These are phyloP conservation scores for Hemicrepidius hirtus DNA, from an alignment of 2,888 invertebrate genomes.

Conservation along the genomic window DNA sequence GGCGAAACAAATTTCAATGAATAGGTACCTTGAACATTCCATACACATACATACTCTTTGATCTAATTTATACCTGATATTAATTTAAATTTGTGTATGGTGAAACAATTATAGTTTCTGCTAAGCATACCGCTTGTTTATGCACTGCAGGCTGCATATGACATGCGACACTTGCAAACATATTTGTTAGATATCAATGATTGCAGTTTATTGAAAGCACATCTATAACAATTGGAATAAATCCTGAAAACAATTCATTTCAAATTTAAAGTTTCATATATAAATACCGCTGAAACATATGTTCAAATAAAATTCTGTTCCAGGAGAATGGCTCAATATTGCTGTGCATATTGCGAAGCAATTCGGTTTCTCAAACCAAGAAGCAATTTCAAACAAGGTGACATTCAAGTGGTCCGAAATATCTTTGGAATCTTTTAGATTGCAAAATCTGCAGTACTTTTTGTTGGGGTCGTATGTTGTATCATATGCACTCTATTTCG, in stretches of 20 bases:
- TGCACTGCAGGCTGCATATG: no score
- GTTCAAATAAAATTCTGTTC: constrained; percentile 55
- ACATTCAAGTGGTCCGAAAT: constrained; percentile 68
- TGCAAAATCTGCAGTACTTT: constrained; percentile 73
- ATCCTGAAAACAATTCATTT: neutral
- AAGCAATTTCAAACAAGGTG: constrained; percentile 53
- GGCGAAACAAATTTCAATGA: no score
- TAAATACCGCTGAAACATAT: constrained; percentile 50
- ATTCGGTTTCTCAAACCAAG: constrained; percentile 66
- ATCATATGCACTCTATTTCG: constrained; percentile 78
- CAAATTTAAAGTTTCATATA: constrained; percentile 38
- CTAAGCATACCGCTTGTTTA: no score
- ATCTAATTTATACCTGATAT: no score
- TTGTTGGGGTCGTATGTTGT: constrained; percentile 74
- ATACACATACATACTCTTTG: no score
- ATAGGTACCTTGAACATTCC: no score
- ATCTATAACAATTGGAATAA: neutral
- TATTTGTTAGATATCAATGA: neutral
- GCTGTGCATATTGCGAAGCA: constrained; percentile 78
- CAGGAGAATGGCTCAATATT: constrained; percentile 82
- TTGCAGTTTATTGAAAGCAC: neutral
- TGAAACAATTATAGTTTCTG: no score
- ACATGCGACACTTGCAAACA: no score
- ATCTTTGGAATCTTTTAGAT: constrained; percentile 72
- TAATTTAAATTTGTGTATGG: no score